Evolutionary conservation across 2,113 vertebrate genomes (phyloP), one percentile per base, ranked within the genome.

Genomic region (Ophiodon elongatus): DNA sequence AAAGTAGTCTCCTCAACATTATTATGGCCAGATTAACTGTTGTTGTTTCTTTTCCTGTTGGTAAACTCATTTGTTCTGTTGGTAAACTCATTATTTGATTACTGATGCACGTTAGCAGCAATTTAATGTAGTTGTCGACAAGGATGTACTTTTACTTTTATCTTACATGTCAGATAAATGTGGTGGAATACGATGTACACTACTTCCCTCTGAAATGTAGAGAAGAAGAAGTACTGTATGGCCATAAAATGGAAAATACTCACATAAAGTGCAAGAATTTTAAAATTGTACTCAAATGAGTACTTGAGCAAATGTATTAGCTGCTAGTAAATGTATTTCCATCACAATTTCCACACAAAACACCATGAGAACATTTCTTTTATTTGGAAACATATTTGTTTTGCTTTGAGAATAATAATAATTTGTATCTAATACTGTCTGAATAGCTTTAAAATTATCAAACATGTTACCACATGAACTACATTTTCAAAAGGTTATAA

Each of bases 351-450:
- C 17, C 23, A 64, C 35, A 68, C 29, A 56, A 70, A 11, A 52
- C 19, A 70, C 21, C 19, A 72, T n/a, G n/a, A 15, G 3, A 39
- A 37, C 1, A 21, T 65, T 79, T 33, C 0, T 80, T 91, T 90
- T 88, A 79, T 80, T n/a, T 81, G 67, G 65, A 91, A 93, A 92
- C 76, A 77, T 86, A 77, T 89, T 85, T 85, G 4, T 81, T 76
- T 50, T 54, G 41, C 25, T 76, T 82, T 69, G 7, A 77, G 29
- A 82, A 84, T 72, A 86, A 69, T 72, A 86, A 69, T 79, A 70
- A 17, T 78, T 60, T 72, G 33, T 13, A 57, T 74, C 35, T 79
- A 89, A 92, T 73, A 92, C 80, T 85, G 83, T 85, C 57, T 79
- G 85, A 45, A 72, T 59, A 50, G 10, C 50, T 78, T 79, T 64